A percentile compares a stretch with the other conserved stretches of the same genome.
These are phyloP conservation scores for Carabus problematicus DNA, from an alignment of 2,888 invertebrate species.

Conservation along the genomic window DNA sequence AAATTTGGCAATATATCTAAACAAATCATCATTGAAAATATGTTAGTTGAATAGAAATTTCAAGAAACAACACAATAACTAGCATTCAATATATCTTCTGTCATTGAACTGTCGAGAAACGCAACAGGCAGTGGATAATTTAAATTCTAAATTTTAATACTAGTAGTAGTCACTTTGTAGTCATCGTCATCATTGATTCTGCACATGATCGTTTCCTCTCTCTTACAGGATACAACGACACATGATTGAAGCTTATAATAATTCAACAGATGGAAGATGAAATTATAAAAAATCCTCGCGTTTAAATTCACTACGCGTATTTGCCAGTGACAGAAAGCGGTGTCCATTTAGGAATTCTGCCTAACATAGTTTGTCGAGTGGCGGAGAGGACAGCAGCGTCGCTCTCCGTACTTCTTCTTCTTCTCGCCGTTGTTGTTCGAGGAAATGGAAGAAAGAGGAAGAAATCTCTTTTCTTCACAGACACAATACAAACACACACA, in stretches of 20 bases:
- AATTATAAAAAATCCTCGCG: background rate
- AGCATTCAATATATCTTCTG: no score
- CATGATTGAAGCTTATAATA: background rate
- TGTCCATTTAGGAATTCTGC: background rate
- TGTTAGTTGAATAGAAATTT: no score
- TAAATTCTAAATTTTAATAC: no score
- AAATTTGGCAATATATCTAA: constrained; percentile 4
- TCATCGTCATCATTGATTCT: constrained; percentile 6
- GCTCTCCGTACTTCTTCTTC: no score
- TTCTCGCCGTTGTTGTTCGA: background rate
- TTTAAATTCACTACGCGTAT: background rate
- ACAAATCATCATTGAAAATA: background rate
- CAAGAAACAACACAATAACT: no score
- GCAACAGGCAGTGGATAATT: no score
- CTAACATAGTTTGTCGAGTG: background rate
- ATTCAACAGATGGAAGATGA: constrained; percentile 8
- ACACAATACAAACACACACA: no score
- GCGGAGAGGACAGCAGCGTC: no score
- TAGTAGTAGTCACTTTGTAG: background rate
- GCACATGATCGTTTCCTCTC: background rate
- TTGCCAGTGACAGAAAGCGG: background rate
- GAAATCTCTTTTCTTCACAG: background rate
- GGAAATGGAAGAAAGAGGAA: background rate
- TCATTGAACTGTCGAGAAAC: no score
- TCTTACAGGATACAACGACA: constrained; percentile 1